These are phyloP conservation scores for Cryptoblepharus egeriae DNA, from an alignment of 2,797 vertebrate species.

Conservation along the genomic window DNA sequence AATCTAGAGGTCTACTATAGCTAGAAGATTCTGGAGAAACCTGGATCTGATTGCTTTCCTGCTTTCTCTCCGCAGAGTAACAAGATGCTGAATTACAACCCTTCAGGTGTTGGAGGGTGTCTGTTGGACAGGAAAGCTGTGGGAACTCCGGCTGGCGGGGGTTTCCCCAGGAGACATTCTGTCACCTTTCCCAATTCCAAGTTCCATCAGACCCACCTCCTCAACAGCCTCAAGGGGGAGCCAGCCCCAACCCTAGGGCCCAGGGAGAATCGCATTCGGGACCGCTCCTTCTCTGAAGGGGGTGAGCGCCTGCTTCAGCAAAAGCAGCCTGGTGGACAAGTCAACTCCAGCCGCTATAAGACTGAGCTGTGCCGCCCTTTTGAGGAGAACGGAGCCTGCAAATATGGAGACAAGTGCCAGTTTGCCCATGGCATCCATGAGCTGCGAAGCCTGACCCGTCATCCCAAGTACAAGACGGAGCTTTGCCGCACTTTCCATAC, in stretches of 20 bases:
- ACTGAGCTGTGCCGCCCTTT: conserved; percentile 93
- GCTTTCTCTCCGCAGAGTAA: conserved; percentile 83
- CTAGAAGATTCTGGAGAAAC: conserved; percentile 9
- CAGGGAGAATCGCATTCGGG: conserved; percentile 93
- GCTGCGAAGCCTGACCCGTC: conserved; percentile 91
- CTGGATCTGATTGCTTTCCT: conserved; percentile 52
- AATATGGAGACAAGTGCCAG: conserved; percentile 94
- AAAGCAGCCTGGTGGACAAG: conserved; percentile 85
- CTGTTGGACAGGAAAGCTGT: conserved; percentile 99
- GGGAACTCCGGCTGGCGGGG: conserved; percentile 89
- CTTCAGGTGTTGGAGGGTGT: conserved; percentile 86
- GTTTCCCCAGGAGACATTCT: conserved; percentile 93
- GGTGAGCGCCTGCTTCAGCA: conserved; percentile 92
- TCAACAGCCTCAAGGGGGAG: conserved; percentile 91
- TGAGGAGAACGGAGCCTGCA: conserved; percentile 92
- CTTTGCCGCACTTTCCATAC: conserved; percentile 96
- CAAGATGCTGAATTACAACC: conserved; percentile 92
- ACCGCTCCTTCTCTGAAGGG: conserved; percentile 95
- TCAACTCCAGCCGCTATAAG: conserved; percentile 95
- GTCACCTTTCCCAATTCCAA: conserved; percentile 89
- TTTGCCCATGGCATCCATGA: conserved; percentile 92
- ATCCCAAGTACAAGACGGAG: conserved; percentile 95
- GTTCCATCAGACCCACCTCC: conserved; percentile 95
- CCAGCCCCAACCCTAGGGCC: conserved; percentile 85
- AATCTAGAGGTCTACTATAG: neutral